Conservation (phyloP, 1,140 invertebrate genomes). For the Calycopis cecrops region DNA sequence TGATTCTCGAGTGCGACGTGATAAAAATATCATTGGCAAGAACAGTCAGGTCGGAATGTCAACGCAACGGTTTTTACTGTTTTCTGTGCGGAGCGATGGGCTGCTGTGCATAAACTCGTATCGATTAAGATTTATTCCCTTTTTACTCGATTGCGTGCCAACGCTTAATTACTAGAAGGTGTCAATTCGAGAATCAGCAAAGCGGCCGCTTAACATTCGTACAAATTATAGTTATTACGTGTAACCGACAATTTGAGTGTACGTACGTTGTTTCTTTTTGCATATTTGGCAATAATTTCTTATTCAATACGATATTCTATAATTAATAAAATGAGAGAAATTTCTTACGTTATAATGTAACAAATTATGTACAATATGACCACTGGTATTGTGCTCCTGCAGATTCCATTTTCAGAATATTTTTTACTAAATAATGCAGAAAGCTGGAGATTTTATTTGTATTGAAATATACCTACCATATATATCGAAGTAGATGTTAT, state of each 20-base stretch:
- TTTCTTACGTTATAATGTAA: too few relatives aligned
- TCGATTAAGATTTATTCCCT: slow-evolving; percentile 60
- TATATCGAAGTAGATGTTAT: too few relatives aligned
- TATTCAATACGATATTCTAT: not conserved
- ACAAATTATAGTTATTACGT: slow-evolving; percentile 57
- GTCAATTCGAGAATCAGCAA: slow-evolving; percentile 63
- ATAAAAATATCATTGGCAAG: slow-evolving; percentile 41
- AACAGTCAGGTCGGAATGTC: slow-evolving; percentile 46
- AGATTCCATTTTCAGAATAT: too few relatives aligned
- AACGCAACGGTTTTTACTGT: slow-evolving; percentile 25
- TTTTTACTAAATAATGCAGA: too few relatives aligned
- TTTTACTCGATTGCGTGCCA: slow-evolving; percentile 57
- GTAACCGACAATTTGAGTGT: slow-evolving; percentile 7
- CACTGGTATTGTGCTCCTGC: too few relatives aligned
- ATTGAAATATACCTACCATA: too few relatives aligned
- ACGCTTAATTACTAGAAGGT: slow-evolving; percentile 63
- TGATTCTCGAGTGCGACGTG: slow-evolving; percentile 42
- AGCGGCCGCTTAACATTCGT: slow-evolving; percentile 48
- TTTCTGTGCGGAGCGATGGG: slow-evolving; percentile 31
- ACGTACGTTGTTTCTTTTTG: slow-evolving; percentile 1
- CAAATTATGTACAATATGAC: too few relatives aligned
- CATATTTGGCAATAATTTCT: slow-evolving; percentile 7
- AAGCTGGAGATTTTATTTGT: too few relatives aligned
- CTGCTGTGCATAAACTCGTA: slow-evolving; percentile 46
- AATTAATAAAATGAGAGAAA: too few relatives aligned